Conservation (phyloP, 2,113 vertebrate species). For the Craseonycteris thonglongyai region DNA sequence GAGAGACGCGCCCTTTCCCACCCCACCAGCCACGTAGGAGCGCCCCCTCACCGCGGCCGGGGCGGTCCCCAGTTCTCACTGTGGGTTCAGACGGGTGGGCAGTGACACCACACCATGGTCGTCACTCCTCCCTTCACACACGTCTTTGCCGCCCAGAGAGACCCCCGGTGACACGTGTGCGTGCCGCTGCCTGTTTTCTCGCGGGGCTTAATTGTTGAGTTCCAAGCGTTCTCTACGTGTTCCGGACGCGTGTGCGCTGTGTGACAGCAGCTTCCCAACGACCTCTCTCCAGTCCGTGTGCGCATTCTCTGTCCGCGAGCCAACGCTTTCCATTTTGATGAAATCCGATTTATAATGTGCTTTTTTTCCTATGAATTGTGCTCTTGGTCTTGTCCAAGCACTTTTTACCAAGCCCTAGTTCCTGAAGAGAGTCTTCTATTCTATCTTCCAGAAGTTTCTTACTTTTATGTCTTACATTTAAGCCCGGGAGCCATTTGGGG, state of each 20-base stretch:
- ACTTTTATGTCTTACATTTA: neutral
- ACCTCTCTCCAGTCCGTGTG: no score
- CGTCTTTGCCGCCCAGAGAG: fast-evolving
- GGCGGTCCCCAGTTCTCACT: fast-evolving
- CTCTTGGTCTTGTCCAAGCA: neutral
- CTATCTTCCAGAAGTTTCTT: neutral
- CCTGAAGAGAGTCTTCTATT: neutral
- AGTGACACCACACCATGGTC: fast-evolving
- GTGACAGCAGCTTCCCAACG: neutral
- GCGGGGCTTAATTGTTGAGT: fast-evolving
- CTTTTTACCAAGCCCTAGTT: neutral
- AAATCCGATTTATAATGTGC: neutral
- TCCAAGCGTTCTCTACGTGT: neutral
- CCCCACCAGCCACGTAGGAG: fast-evolving
- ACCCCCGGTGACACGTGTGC: fast-evolving
- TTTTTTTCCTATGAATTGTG: neutral
- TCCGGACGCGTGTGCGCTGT: neutral
- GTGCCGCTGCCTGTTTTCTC: fast-evolving
- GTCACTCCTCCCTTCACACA: no score
- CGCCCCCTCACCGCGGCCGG: fast-evolving
- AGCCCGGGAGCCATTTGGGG: neutral
- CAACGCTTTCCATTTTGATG: neutral
- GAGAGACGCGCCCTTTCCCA: fast-evolving
- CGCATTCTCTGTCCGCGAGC: neutral
- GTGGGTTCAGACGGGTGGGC: fast-evolving